Percentiles rank a stretch among this genome's conserved stretches.
Evolutionary conservation across 2,797 vertebrate genomes (phyloP).

Genomic region (Lagorchestes hirsutus): DNA sequence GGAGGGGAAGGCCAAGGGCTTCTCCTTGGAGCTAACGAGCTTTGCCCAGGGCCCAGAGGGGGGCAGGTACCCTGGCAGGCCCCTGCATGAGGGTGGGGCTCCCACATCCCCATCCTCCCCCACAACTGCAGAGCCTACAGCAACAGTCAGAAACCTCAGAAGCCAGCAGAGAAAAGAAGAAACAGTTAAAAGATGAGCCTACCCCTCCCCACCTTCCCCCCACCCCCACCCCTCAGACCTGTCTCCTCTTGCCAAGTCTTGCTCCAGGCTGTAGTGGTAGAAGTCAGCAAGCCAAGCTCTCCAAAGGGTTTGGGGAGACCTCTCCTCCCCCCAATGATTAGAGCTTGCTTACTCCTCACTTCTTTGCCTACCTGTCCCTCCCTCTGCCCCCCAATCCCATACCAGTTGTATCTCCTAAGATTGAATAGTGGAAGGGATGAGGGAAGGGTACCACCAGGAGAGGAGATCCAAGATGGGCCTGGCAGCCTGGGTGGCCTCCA

Average conservation of each 20-base stretch:
- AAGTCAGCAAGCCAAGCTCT: conserved; percentile 68
- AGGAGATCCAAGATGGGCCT: neutral
- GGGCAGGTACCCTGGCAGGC: neutral
- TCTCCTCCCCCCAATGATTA: conserved; percentile 47
- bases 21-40: conserved; percentile 79
- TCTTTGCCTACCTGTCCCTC: neutral
- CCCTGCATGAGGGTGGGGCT: conserved; percentile 64
- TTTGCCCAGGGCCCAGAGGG: conserved; percentile 70
- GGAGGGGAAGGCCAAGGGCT: conserved; percentile 63
- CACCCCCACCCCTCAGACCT: conserved; percentile 39
- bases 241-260: conserved; percentile 82
- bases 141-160: conserved; percentile 66
- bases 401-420: neutral
- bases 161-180: conserved; percentile 59
- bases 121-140: conserved; percentile 62
- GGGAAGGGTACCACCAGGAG: neutral
- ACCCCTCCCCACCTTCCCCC: conserved; percentile 32
- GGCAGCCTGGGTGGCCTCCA: neutral
- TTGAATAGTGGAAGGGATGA: neutral
- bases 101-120: conserved; percentile 63
- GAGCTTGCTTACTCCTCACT: conserved; percentile 26
- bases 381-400: neutral
- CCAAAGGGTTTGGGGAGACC: conserved; percentile 24
- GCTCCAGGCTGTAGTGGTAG: conserved; percentile 79
- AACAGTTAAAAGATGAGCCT: conserved; percentile 77